Base-by-base conservation (phyloP, 2,888 invertebrate species). In the Eulithis testata region DNA sequence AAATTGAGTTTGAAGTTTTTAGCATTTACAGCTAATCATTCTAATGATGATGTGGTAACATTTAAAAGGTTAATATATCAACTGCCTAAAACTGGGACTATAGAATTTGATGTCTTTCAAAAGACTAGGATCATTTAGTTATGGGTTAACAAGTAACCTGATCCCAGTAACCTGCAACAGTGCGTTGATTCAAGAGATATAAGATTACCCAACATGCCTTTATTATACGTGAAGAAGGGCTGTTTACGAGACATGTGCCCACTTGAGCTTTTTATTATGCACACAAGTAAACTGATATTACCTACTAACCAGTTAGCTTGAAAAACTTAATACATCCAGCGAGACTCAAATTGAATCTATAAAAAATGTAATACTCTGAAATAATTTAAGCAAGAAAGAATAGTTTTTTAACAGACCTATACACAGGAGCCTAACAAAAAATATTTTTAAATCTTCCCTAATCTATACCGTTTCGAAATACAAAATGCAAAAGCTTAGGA, bases 11-110 rank as follows among this genome's bases (percentile, higher is more conserved):
- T 81, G 78, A 80, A 85, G 78, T 85, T 83, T 40, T 81, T 82
- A 79, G 82, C 81, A 79, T 86, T 88, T 85, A 79, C 85, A 82
- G 82, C 73, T 85, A 86, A 84, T 87, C 63, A 67, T 66, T 69
- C 60, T 73, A 70, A 73, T 70, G 69, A 82, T 82, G 78, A 81
- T 82, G 79, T 73, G 77, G 74, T 74, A 50, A 54, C 58, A 59
- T 58, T 58, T 51, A 50, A 58, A 40, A 40, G 40, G 40, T 57
- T 69, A 71, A 68, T 56, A 60, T 65, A 51, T 31, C 31, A 11
- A 31, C 11, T 14, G 11, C 51, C 55, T 45, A 45, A 62, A 65
- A 71, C 61, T 21, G 9, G 12, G n/a, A 49, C 12, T 14, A 44
- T n/a, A 8, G 27, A 27, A 11, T 65, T 70, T 56, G 51, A 57